Base-by-base conservation (phyloP, 2,113 vertebrate species). In the Coreoperca whiteheadi region DNA sequence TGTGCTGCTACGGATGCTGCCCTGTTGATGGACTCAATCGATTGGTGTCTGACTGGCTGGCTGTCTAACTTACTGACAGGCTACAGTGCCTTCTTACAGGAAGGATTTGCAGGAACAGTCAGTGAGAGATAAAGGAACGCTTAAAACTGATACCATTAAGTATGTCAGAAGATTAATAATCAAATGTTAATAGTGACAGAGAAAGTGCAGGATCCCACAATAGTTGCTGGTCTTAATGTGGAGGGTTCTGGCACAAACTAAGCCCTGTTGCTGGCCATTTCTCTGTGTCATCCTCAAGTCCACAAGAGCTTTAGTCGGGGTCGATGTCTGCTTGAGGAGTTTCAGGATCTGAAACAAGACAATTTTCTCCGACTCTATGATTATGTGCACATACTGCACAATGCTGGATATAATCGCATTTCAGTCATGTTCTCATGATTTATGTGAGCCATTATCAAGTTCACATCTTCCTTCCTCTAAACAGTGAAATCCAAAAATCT, bases 401-500 rank as follows among this genome's bases (percentile, higher is more conserved):
- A 79, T 18, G n/a, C 60, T 25, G 73, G 70, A 83, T 82, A 48
- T 71, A 92, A 77, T 2, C 1, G 10, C 34, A 57, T 77, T 72
- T 84, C 41, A 68, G 41, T 73, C 43, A 70, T 41, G 59, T 70
- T 88, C 70, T 76, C 34, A 16, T 81, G 87, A 84, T 82, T 89
- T 78, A 77, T 78, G 72, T 56, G 39, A 74, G 83, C 63, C 82
- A 89, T 93, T 93, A 93, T 90, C 81, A 82, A 79, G 77, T 83
- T 89, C 82, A 88, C 71, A 73, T 92, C 84, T 91, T 89, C 73
- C 65, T 77, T 84, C 66, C 34, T 84, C 81, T 85, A 92, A 95
- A 94, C 89, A 94, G 88, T 76, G 60, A 93, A 92, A 92, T 92
- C 86, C 87, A 66, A 85, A 89, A 91, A 92, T 89, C 88, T 85